A percentile compares a stretch with the other conserved stretches of the same genome.
phyloP scores from a whole-genome alignment of 2,113 vertebrate genomes.

The Hypomesus transpacificus region DNA sequence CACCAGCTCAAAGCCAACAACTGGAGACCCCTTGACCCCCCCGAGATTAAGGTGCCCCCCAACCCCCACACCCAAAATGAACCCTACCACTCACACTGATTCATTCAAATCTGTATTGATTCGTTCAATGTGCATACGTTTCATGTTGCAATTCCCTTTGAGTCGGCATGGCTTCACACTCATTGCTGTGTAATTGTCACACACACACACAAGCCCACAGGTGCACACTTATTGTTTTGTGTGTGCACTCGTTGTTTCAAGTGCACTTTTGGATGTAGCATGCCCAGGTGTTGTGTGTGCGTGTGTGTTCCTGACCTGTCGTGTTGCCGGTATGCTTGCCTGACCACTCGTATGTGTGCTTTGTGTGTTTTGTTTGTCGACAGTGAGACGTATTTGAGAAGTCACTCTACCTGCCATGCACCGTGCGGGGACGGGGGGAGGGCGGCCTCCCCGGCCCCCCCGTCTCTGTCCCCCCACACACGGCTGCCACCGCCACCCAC shows the following conservation, averaged over 20 bases:
- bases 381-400: constrained; percentile 72
- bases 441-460: constrained; percentile 49
- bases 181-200: constrained; percentile 11
- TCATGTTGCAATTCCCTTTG: constrained; percentile 40
- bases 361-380: constrained; percentile 52
- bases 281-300: constrained; percentile 26
- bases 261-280: constrained; percentile 44
- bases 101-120: background rate
- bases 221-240: background rate
- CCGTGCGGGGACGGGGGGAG: constrained; percentile 49
- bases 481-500: constrained; percentile 38
- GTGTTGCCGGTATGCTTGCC: constrained; percentile 45
- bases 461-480: constrained; percentile 50
- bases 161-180: constrained; percentile 42
- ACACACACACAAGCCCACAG: background rate
- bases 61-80: constrained; percentile 13
- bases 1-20: constrained; percentile 99
- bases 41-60: constrained; percentile 88
- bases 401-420: constrained; percentile 64
- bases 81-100: no score
- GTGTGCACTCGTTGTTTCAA: background rate
- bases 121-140: background rate
- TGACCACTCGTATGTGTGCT: constrained; percentile 46
- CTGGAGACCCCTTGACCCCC: constrained; percentile 96
- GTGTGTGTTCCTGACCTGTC: constrained; percentile 25